Evolutionary conservation across 2,888 invertebrate species (phyloP).

Genomic region (Machimus rusticus): DNA sequence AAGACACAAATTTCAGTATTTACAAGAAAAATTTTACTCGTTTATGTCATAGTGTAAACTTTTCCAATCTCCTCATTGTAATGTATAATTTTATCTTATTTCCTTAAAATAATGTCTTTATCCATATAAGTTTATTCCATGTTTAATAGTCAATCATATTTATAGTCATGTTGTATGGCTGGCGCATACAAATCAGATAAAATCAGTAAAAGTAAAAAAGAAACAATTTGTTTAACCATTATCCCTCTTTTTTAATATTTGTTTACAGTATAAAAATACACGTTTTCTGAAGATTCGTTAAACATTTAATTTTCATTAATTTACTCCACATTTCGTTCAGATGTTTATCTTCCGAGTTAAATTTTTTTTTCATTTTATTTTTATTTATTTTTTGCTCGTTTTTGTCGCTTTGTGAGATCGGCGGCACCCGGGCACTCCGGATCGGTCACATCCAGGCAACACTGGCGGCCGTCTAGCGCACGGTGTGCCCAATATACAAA

Average conservation of each 20-base stretch:
- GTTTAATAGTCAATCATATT: slow-evolving; percentile 38
- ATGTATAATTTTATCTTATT: slow-evolving; percentile 37
- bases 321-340: slow-evolving; percentile 18
- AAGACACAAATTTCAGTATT: slow-evolving; percentile 31
- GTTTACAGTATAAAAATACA: slow-evolving; percentile 43
- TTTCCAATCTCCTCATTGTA: slow-evolving; percentile 36
- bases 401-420: not conserved
- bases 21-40: slow-evolving; percentile 40
- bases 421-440: not conserved
- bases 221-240: slow-evolving; percentile 36
- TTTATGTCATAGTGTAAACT: slow-evolving; percentile 41
- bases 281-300: slow-evolving; percentile 38
- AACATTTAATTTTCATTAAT: slow-evolving; percentile 34
- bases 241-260: slow-evolving; percentile 27
- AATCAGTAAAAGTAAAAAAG: slow-evolving; percentile 29
- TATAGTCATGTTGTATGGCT: slow-evolving; percentile 37
- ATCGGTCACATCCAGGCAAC: not conserved
- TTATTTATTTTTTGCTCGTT: not conserved
- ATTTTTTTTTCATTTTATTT: not conserved
- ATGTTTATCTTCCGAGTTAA: slow-evolving; percentile 12
- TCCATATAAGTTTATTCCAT: slow-evolving; percentile 38
- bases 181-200: slow-evolving; percentile 30
- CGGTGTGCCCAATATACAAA: slow-evolving; percentile 8
- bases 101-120: slow-evolving; percentile 37
- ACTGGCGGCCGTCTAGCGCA: not conserved